These are phyloP conservation scores for Aphidius colemani DNA, from an alignment of 2,888 invertebrate species.

Conservation along the genomic window DNA sequence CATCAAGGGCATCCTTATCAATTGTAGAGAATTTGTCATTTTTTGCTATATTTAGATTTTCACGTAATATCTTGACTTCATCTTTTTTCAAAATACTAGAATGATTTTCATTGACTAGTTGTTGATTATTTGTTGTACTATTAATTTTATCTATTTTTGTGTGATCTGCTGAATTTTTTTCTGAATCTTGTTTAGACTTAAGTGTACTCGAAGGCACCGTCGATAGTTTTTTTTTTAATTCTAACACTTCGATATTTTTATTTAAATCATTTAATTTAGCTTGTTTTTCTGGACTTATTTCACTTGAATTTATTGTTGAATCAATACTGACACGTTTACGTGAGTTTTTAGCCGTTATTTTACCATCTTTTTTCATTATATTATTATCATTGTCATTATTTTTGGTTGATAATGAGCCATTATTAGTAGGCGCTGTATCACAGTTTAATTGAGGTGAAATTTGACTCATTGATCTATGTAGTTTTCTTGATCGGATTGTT, in stretches of 20 bases:
- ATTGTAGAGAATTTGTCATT: conserved; percentile 70
- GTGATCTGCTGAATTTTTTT: conserved; percentile 32
- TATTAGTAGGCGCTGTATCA: conserved; percentile 53
- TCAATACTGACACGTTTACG: conserved; percentile 52
- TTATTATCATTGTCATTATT: too few relatives aligned
- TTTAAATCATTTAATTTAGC: conserved; percentile 44
- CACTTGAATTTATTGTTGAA: conserved; percentile 38
- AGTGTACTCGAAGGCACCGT: conserved; percentile 47
- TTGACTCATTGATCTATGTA: conserved; percentile 33
- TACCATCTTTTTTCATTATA: conserved; percentile 5
- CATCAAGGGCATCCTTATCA: conserved; percentile 80
- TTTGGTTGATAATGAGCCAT: conserved; percentile 26
- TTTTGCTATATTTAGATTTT: conserved; percentile 39
- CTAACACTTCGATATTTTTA: conserved; percentile 7
- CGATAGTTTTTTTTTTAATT: conserved; percentile 39
- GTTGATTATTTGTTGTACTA: background rate
- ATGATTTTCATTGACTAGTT: background rate
- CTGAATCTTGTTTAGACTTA: conserved; percentile 28
- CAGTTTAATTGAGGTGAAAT: conserved; percentile 55
- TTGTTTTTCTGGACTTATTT: conserved; percentile 55
- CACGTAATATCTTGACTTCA: conserved; percentile 42
- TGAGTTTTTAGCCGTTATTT: conserved; percentile 41
- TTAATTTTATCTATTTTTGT: conserved; percentile 10
- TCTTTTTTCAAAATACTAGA: conserved; percentile 41
- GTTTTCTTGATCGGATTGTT: conserved; percentile 35